Base-by-base conservation (phyloP, 2,888 invertebrate genomes). In the Spilarctia lutea region DNA sequence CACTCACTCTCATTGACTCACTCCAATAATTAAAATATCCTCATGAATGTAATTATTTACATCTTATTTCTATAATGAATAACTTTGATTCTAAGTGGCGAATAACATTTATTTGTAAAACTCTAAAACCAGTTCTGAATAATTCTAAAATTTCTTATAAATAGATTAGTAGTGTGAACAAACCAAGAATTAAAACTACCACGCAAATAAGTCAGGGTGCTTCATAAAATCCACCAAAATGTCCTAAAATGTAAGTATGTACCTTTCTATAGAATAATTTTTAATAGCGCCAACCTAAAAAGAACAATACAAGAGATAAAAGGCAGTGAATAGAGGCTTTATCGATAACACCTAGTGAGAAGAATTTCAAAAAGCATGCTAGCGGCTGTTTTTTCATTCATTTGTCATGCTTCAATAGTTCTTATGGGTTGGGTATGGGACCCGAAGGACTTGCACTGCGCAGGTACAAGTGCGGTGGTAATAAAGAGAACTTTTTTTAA, bases 371-470 rank as follows among this genome's bases (percentile, higher is more conserved):
- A 88, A 91, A 90, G 89, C 91, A 92, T 91, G 84, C 85, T 85
- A 86, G 86, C 78, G 87, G 85, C 86, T 91, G 89, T 91, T 92
- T 86, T 89, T 92, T 92, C 92, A 94, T 94, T 93, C 91, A 94
- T 93, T 93, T 89, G 82, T 89, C 87, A 91, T 90, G 91, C 88
- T 91, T 93, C 86, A 94, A 93, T 92, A 89, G 89, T 91, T 92
- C 91, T 87, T 89, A 88, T 89, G 85, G 87, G 87, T 84, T 84
- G 87, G 89, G 87, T 90, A 90, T 89, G 87, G 88, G 88, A 86
- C 88, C 90, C 89, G 91, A 89, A 90, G 90, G 91, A 90, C 88
- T 89, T 82, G 89, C 92, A 92, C 83, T 81, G 87, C 84, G 91
- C 94, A 94, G 94, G 94, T 94, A 94, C 86, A 89, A 87, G 85